Evolutionary conservation across 2,797 vertebrate genomes (phyloP).

Genomic region (Coregonus sp.): DNA sequence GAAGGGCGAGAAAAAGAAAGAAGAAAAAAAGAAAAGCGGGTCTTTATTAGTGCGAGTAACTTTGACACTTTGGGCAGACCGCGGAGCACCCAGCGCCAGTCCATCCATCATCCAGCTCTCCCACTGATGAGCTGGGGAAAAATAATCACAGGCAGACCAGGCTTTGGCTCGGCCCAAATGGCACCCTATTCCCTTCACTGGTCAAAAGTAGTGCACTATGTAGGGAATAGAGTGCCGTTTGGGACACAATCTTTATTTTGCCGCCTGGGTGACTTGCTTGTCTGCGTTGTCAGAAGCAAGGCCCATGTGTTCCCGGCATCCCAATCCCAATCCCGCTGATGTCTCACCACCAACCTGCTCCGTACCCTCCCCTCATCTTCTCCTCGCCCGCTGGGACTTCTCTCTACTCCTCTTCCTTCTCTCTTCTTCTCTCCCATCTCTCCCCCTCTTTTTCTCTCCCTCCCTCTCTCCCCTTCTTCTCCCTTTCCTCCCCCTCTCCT

Average conservation of each 20-base stretch:
- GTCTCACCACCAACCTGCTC: not conserved
- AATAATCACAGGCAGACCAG: constrained; percentile 63
- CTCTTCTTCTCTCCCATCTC: not conserved
- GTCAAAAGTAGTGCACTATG: not conserved
- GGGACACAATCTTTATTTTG: constrained; percentile 60
- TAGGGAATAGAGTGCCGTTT: not conserved
- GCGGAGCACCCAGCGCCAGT: constrained; percentile 66
- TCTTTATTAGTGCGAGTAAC: constrained; percentile 69
- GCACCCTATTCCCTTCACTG: not conserved
- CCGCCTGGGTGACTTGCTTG: constrained; percentile 72
- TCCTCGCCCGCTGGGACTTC: constrained; percentile 7
- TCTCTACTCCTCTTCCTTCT: not conserved
- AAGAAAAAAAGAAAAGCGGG: constrained; percentile 33
- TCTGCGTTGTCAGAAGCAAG: constrained; percentile 60
- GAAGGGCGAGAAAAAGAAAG: constrained; percentile 3
- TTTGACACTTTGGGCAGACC: constrained; percentile 56
- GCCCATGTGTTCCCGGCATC: constrained; percentile 53
- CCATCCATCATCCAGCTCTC: constrained; percentile 73
- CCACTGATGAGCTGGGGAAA: constrained; percentile 70
- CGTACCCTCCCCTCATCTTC: not conserved
- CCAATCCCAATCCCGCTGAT: constrained; percentile 31
- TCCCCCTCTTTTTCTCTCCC: not conserved
- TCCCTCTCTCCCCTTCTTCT: not conserved
- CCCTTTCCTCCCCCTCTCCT: constrained; percentile 3
- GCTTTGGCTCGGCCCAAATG: not conserved